These are phyloP conservation scores for Limnephilus auricula DNA, from an alignment of 2,888 invertebrate genomes.

Conservation along the genomic window DNA sequence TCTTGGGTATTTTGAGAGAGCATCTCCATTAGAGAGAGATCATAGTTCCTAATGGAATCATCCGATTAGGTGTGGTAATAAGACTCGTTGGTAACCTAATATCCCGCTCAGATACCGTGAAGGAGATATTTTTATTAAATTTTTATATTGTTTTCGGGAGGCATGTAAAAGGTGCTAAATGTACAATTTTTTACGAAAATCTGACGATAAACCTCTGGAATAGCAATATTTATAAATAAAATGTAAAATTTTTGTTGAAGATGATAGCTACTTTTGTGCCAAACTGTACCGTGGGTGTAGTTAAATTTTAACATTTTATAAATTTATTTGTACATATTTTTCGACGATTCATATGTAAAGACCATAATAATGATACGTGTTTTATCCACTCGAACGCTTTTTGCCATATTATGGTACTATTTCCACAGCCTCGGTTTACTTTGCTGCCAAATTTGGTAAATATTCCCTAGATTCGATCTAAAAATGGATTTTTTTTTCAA, in stretches of 20 bases:
- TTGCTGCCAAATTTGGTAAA: no score
- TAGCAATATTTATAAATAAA: background rate
- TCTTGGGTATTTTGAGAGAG: background rate
- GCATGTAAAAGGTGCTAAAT: background rate
- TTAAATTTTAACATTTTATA: no score
- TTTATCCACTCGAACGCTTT: no score
- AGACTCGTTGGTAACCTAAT: background rate
- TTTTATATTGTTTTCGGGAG: background rate
- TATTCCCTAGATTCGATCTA: no score
- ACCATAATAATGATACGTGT: no score
- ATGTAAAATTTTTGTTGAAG: no score
- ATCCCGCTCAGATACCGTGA: background rate
- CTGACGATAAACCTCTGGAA: background rate
- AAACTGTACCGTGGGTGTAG: no score
- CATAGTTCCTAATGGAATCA: background rate
- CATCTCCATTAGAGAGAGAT: background rate
- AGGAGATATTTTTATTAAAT: background rate
- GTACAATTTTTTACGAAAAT: background rate
- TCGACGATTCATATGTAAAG: no score
- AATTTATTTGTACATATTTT: no score
- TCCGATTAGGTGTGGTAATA: background rate
- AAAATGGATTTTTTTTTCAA: no score
- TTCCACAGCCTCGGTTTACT: no score
- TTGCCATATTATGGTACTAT: no score
- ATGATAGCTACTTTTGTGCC: background rate